Conservation (phyloP, 2,888 invertebrate genomes). For the Thalpophila matura region DNA sequence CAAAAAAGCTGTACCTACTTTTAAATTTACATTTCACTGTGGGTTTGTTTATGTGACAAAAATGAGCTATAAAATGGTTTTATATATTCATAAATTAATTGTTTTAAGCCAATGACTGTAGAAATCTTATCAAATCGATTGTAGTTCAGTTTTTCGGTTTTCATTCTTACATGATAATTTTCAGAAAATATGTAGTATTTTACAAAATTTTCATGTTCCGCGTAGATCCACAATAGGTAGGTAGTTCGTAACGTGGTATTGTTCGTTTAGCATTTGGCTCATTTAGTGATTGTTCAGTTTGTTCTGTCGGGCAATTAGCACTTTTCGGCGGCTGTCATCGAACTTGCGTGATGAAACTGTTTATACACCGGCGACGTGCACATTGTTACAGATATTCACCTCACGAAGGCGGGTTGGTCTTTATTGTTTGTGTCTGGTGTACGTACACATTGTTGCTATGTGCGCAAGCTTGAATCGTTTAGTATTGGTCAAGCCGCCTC, state of each 20-base stretch:
- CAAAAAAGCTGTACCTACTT: slow-evolving; percentile 62
- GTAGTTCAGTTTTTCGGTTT: neutral
- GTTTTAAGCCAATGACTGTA: slow-evolving; percentile 30
- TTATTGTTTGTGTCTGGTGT: too few species aligned
- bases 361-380: slow-evolving; percentile 47
- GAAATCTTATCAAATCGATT: slow-evolving; percentile 27
- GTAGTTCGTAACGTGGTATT: slow-evolving; percentile 30
- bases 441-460: too few species aligned
- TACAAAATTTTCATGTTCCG: neutral
- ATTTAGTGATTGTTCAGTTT: slow-evolving; percentile 65
- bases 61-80: slow-evolving; percentile 64
- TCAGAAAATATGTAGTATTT: neutral
- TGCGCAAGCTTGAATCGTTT: too few species aligned
- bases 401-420: too few species aligned
- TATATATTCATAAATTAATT: slow-evolving; percentile 60
- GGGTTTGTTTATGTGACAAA: slow-evolving; percentile 69
- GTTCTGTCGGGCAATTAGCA: slow-evolving; percentile 80
- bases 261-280: slow-evolving; percentile 68
- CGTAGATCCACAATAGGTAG: slow-evolving; percentile 27
- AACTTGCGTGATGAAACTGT: slow-evolving; percentile 65
- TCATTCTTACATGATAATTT: neutral
- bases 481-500: too few species aligned
- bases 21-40: slow-evolving; percentile 63
- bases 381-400: slow-evolving; percentile 27
- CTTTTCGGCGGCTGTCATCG: slow-evolving; percentile 83